Percentiles rank a stretch among this genome's conserved stretches.
Evolutionary conservation across 2,113 vertebrate species (phyloP).

Genomic region (Trematomus loennbergii): DNA sequence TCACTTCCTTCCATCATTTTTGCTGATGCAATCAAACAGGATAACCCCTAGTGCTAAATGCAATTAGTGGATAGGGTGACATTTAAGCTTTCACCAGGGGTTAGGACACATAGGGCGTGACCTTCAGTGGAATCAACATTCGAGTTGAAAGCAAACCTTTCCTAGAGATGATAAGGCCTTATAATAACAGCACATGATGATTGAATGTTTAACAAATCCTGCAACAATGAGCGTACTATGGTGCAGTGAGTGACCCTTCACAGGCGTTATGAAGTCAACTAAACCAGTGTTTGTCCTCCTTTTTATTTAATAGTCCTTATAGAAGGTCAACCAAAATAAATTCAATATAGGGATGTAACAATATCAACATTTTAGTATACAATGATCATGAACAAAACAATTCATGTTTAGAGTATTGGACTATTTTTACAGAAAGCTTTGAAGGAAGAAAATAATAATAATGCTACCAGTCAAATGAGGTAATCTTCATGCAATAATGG

Average conservation of each 20-base stretch:
- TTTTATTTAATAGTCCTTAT: background rate
- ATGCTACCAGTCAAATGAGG: too few species aligned
- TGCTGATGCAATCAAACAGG: slow-evolving; percentile 46
- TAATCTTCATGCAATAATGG: too few species aligned
- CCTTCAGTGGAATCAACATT: slow-evolving; percentile 52
- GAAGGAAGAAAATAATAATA: too few species aligned
- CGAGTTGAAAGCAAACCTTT: slow-evolving; percentile 31
- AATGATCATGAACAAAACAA: too few species aligned
- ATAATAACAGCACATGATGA: background rate
- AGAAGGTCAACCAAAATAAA: background rate
- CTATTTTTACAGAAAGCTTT: too few species aligned
- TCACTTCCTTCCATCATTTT: slow-evolving; percentile 30
- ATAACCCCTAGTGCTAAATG: slow-evolving; percentile 35
- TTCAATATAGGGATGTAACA: background rate
- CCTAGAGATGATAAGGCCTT: background rate
- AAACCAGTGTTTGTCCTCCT: background rate
- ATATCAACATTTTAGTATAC: too few species aligned
- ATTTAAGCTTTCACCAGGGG: slow-evolving; percentile 70
- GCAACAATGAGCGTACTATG: background rate
- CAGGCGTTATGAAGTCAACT: background rate
- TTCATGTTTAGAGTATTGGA: too few species aligned
- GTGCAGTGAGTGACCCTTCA: background rate
- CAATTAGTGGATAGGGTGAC: slow-evolving; percentile 74
- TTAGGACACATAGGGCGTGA: slow-evolving; percentile 48
- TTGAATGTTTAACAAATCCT: slow-evolving; percentile 1